A percentile compares a stretch with the other conserved stretches of the same genome.
phyloP scores from a whole-genome alignment of 2,797 vertebrate species.

The Denticeps clupeoides region DNA sequence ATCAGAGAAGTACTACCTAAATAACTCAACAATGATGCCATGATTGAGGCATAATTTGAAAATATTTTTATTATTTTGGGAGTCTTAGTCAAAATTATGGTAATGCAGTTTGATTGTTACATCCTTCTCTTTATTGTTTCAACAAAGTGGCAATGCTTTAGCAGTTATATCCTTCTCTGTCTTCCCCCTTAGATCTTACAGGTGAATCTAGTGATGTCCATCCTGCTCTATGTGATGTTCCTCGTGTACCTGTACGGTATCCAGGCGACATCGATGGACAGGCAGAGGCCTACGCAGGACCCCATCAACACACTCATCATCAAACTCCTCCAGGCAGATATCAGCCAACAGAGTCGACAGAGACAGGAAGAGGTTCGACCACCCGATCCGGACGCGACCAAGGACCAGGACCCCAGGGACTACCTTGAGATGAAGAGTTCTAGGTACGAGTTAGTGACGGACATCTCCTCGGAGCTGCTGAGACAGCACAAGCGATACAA shows the following conservation, averaged over 20 bases:
- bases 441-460: conserved; percentile 60
- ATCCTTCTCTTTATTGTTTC: no score
- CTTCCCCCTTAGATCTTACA: conserved; percentile 76
- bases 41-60: no score
- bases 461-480: conserved; percentile 71
- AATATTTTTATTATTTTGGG: no score
- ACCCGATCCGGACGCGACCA: neutral
- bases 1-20: no score
- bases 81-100: no score
- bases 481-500: conserved; percentile 81
- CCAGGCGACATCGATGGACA: conserved; percentile 87
- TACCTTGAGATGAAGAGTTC: conserved; percentile 39
- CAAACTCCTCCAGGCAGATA: conserved; percentile 89
- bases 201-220: conserved; percentile 99
- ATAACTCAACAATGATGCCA: no score
- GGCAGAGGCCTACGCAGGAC: conserved; percentile 69
- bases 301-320: conserved; percentile 90
- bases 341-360: no score
- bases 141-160: no score
- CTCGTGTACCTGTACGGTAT: conserved; percentile 94
- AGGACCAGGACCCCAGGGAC: conserved; percentile 20
- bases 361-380: conserved; percentile 37
- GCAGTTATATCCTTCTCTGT: neutral
- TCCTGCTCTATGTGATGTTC: conserved; percentile 98
- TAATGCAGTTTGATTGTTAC: no score